Base-by-base conservation (phyloP, 1,140 invertebrate species). In the Drosophila sp. region DNA sequence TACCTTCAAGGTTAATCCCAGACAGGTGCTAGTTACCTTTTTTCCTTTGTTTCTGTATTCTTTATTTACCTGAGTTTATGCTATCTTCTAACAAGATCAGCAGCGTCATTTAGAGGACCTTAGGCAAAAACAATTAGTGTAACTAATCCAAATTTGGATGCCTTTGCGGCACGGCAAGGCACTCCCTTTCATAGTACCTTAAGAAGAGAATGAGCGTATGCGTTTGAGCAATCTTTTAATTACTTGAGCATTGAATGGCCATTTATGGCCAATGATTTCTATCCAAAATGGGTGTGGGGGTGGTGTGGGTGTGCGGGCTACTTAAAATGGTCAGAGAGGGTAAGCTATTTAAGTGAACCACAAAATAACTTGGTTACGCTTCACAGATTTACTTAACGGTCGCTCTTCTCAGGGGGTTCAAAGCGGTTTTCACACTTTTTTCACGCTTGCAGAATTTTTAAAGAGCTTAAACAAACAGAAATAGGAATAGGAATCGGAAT, bases 391-490 rank as follows among this genome's bases (percentile, higher is more conserved):
- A 56, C 72, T 77, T 57, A 55, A 70, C 54, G 60, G 81, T 74
- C 72, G 50, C 50, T 54, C 10, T 50, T 7, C 23, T 50, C 5
- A 17, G 69, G 32, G 66, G 62, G 35, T 23, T 47, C 66, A 41
- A 63, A 47, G 61, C 29, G 44, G 66, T 76, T 84, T 89, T 89
- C 84, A 89, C 84, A 89, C 84, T 87, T 82, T 87, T 72, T 76
- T 68, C 27, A 65, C 77, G 84, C 74, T 84, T 66, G 80, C 74
- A 84, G 89, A 89, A 50, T 23, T 50, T 89, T 89, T 89, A 90
- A 89, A 89, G 84, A 80, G 85, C 77, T 90, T 90, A 73, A 68
- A 75, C 85, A 89, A 89, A 89, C 85, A 11, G 35, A 38, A 38
- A 50, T 50, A 27, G 44, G 6, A 23, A 50, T 50, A 50, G 44